phyloP scores from a whole-genome alignment of 2,888 invertebrate genomes.

The Hedychridium roseum region DNA sequence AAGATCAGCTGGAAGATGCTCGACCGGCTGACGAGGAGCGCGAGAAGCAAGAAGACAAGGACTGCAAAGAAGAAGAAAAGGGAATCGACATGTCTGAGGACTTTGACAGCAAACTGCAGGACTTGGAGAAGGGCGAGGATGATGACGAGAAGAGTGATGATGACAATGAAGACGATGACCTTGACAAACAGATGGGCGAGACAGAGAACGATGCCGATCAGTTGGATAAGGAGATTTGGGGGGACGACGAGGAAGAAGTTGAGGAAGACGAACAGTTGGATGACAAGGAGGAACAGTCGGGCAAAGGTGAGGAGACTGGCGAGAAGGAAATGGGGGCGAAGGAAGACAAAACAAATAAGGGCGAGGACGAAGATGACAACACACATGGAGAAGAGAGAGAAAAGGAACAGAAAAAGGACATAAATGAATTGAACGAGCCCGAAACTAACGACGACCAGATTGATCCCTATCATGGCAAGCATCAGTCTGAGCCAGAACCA shows the following conservation, averaged over 20 bases:
- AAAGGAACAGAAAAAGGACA: constrained; percentile 73
- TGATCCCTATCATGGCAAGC: constrained; percentile 84
- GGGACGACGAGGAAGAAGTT: constrained; percentile 81
- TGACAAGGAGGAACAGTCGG: constrained; percentile 67
- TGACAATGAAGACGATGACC: constrained; percentile 77
- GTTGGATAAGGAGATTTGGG: constrained; percentile 83
- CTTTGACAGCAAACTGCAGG: constrained; percentile 88
- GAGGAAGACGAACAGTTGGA: constrained; percentile 71
- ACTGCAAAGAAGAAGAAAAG: constrained; percentile 87
- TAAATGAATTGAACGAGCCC: constrained; percentile 84
- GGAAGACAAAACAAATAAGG: constrained; percentile 67
- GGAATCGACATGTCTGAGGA: constrained; percentile 97
- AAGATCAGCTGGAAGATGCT: constrained; percentile 94
- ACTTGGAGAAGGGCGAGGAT: constrained; percentile 76
- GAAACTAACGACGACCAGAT: constrained; percentile 82
- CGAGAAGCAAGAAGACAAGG: constrained; percentile 71
- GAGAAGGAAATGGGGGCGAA: constrained; percentile 65
- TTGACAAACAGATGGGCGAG: constrained; percentile 97
- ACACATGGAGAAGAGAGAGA: constrained; percentile 53
- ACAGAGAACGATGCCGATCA: constrained; percentile 86
- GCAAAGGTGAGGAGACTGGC: constrained; percentile 59
- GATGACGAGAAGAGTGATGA: constrained; percentile 69
- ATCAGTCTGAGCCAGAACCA: constrained; percentile 80
- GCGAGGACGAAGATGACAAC: constrained; percentile 65
- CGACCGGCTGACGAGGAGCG: constrained; percentile 81